Percentiles rank a stretch among this genome's conserved stretches.
Conservation (phyloP, 1,140 invertebrate genomes). For the Panulirus ornatus region DNA sequence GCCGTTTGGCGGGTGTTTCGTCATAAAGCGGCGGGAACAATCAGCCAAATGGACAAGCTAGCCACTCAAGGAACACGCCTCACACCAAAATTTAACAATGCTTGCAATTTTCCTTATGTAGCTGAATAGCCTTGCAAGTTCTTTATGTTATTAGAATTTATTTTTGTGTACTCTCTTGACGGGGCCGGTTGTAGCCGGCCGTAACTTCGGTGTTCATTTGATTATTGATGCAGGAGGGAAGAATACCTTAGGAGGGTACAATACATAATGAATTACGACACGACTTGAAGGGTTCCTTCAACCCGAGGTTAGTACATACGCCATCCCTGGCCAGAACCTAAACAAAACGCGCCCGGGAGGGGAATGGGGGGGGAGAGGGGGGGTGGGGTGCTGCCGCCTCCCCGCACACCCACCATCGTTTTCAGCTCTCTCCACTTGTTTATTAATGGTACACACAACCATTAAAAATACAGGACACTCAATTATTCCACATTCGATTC, state of each 20-base stretch:
- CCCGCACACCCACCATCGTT: not conserved
- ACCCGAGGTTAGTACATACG: not conserved
- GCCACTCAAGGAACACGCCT: constrained; percentile 72
- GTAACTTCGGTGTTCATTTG: not conserved
- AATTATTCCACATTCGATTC: constrained; percentile 72
- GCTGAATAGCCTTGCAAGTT: constrained; percentile 57
- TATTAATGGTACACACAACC: constrained; percentile 62
- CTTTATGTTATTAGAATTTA: constrained; percentile 56
- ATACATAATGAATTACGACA: constrained; percentile 18
- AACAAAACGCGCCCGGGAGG: not conserved
- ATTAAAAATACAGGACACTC: constrained; percentile 60
- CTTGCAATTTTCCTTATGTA: constrained; percentile 73
- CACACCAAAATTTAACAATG: constrained; percentile 73
- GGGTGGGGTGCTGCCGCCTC: not conserved
- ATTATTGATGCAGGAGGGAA: constrained; percentile 24
- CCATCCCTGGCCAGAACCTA: too few relatives aligned
- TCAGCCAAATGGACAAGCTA: constrained; percentile 72
- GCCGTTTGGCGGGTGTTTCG: constrained; percentile 66
- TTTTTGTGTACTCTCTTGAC: constrained; percentile 35
- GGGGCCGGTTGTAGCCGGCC: not conserved
- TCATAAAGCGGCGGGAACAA: constrained; percentile 72
- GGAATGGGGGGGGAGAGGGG: too few relatives aligned
- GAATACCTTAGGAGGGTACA: not conserved
- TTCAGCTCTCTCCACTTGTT: constrained; percentile 18
- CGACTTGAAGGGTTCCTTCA: constrained; percentile 16